Base-by-base conservation (phyloP, 2,797 vertebrate species). In the Anolis apletophallus region DNA sequence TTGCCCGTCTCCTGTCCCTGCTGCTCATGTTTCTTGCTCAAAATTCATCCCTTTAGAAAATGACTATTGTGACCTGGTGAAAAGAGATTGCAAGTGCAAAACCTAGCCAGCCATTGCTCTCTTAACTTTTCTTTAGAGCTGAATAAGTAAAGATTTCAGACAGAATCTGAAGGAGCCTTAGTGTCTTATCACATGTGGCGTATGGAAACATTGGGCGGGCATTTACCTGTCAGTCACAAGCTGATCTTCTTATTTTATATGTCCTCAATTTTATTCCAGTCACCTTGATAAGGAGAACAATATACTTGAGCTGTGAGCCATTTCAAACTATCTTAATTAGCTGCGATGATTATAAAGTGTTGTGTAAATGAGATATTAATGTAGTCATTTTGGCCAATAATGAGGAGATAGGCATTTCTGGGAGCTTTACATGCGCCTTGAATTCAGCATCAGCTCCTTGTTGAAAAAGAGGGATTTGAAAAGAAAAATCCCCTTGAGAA, bases 381-480 rank as follows among this genome's bases (percentile, higher is more conserved):
- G 32, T n/a, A 61, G 36, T 76, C 23, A 13, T 74, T 64, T 26
- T 21, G 0, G 0, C 46, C 81, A 64, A 61, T 88, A 81, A 50
- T 52, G 75, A 57, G 26, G 71, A 54, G 54, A 23, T n/a, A 85
- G 52, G 14, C 29, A 34, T 54, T 50, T 83, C n/a, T 81, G 71
- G 54, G 32, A 85, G 29, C 32, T 0, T 92, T 89, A 77, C 86
- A 91, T 87, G 67, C 26, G 17, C 40, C 23, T 83, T 83, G 6
- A 61, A 83, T 90, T 85, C 88, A 14, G 5, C 34, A 23, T 89
- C 29, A 81, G 6, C 81, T 90, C 74, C 32, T 88, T 86, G 76
- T 61, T 83, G 54, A 71, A 92, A 91, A 83, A 8, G 79, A 86
- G 82, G 19, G 52, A 84, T 91, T 34, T 83, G 23, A 71, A 50